Conservation (phyloP, 2,113 vertebrate genomes). For the Sebastes fasciatus region DNA sequence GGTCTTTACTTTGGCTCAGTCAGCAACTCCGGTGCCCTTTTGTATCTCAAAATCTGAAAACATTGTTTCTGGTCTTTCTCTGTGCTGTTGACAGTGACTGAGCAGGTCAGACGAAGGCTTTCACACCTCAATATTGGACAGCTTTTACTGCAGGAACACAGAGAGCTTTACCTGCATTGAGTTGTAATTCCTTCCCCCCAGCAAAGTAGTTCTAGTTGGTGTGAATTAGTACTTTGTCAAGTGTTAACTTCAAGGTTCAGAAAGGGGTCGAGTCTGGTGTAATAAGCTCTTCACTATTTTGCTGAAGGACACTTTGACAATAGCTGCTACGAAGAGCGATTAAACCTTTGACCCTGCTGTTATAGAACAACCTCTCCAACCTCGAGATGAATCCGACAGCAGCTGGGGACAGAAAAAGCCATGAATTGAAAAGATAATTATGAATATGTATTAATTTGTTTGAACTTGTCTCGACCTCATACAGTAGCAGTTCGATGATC, state of each 20-base stretch:
- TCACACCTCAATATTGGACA: neutral
- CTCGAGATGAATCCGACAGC: neutral
- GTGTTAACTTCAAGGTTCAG: neutral
- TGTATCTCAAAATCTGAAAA: neutral
- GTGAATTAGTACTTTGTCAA: neutral
- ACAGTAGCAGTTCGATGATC: neutral
- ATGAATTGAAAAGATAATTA: neutral
- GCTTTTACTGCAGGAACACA: neutral
- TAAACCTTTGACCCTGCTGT: neutral
- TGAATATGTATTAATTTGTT: neutral
- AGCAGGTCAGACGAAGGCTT: neutral
- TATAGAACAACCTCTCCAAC: neutral
- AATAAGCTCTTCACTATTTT: neutral
- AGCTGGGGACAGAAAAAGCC: neutral
- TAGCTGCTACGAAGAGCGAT: neutral
- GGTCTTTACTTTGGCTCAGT: neutral
- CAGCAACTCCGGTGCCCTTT: neutral
- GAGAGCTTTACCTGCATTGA: neutral
- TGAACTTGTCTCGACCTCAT: neutral
- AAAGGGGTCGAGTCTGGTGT: neutral
- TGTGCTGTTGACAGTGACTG: neutral
- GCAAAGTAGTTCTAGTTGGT: neutral
- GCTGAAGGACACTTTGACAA: slow-evolving; percentile 7
- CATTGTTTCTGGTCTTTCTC: neutral
- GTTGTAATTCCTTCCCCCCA: neutral